phyloP scores from a whole-genome alignment of 2,113 vertebrate species.

The Neomonachus schauinslandi region DNA sequence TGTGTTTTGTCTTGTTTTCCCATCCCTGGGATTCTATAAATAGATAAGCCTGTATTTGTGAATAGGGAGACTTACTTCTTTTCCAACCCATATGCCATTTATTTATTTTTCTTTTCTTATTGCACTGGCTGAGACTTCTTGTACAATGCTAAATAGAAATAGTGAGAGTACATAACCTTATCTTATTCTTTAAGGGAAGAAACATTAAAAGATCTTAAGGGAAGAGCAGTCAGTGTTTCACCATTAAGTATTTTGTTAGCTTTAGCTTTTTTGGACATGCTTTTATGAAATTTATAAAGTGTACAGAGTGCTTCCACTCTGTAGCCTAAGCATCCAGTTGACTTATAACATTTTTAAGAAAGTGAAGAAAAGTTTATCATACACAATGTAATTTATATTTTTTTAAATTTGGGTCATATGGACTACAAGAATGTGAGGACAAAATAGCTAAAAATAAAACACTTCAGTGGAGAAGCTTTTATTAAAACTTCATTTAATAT shows the following conservation, averaged over 20 bases:
- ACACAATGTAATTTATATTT: background rate
- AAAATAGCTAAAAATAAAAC: constrained; percentile 18
- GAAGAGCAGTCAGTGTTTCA: background rate
- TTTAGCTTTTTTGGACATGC: background rate
- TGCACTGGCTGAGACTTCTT: background rate
- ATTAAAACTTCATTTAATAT: constrained; percentile 51
- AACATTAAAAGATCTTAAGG: background rate
- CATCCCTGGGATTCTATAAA: background rate
- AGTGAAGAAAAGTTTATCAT: background rate
- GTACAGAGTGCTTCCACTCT: background rate
- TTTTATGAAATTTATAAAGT: background rate
- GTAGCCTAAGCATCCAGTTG: background rate
- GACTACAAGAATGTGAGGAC: background rate
- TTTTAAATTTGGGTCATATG: background rate
- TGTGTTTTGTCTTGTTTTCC: background rate
- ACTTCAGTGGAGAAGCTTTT: background rate
- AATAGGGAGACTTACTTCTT: background rate
- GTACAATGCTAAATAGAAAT: background rate
- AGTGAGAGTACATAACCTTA: background rate
- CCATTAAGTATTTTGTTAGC: background rate
- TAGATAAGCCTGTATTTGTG: background rate
- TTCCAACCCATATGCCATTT: background rate
- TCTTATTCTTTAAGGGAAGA: background rate
- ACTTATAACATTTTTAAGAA: background rate
- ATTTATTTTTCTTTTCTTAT: background rate